phyloP scores from a whole-genome alignment of 2,888 invertebrate species.

The Acleris cristana region DNA sequence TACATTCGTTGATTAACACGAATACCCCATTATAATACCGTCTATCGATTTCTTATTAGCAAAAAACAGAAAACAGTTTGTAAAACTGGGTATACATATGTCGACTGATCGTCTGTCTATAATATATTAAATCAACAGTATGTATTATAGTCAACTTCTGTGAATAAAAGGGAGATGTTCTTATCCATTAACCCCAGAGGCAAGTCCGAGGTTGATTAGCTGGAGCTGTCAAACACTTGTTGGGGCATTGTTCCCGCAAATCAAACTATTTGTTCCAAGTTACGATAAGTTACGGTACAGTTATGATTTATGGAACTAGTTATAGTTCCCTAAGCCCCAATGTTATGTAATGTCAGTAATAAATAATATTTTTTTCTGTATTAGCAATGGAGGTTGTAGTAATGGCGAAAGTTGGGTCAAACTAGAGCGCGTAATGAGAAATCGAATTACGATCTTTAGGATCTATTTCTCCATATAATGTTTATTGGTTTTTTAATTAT shows the following conservation, averaged over 20 bases:
- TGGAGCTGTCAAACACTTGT: slow-evolving; percentile 13
- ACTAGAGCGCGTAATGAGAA: neutral
- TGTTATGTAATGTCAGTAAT: neutral
- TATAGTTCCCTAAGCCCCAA: slow-evolving; percentile 1
- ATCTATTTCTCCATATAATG: neutral
- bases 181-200: too few species aligned
- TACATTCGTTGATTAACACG: too few species aligned
- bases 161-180: too few species aligned
- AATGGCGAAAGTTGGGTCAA: slow-evolving; percentile 5
- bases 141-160: too few species aligned
- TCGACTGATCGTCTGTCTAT: too few species aligned
- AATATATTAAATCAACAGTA: too few species aligned
- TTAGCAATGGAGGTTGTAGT: neutral
- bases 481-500: neutral
- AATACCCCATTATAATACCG: too few species aligned
- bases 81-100: too few species aligned
- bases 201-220: slow-evolving; percentile 1
- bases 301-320: slow-evolving; percentile 18
- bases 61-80: too few species aligned
- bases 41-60: too few species aligned
- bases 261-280: slow-evolving; percentile 13
- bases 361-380: slow-evolving; percentile 6
- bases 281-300: slow-evolving; percentile 4
- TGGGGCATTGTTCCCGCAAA: slow-evolving; percentile 3
- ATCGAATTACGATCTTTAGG: neutral